Evolutionary conservation across 2,888 invertebrate genomes (phyloP).

Genomic region (Hypena proboscidalis): DNA sequence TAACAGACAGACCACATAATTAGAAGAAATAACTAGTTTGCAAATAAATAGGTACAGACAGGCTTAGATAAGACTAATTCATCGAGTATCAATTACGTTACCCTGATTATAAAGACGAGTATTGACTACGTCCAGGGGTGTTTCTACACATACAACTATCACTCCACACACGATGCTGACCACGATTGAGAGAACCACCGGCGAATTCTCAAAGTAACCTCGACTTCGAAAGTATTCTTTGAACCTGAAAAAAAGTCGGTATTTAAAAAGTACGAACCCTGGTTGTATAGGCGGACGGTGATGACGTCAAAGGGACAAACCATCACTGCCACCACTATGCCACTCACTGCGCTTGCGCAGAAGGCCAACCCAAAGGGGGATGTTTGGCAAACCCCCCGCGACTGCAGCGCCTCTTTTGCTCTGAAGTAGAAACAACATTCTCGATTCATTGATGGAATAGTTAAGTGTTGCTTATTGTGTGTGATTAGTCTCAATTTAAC

Average conservation of each 20-base stretch:
- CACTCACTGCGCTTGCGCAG: slow-evolving; percentile 90
- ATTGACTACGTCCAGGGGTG: slow-evolving; percentile 94
- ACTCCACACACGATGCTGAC: slow-evolving; percentile 92
- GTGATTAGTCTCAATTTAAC: too few species aligned
- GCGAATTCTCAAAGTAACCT: slow-evolving; percentile 77
- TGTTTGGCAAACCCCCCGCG: slow-evolving; percentile 56
- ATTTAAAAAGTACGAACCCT: slow-evolving; percentile 84
- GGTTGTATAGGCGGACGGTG: slow-evolving; percentile 95
- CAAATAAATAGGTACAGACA: too few species aligned
- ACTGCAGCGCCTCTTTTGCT: slow-evolving; percentile 68
- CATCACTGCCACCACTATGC: slow-evolving; percentile 89
- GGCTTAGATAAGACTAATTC: too few species aligned
- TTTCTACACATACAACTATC: slow-evolving; percentile 90
- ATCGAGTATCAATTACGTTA: slow-evolving; percentile 59
- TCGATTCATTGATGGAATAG: too few species aligned
- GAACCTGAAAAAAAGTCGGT: slow-evolving; percentile 61
- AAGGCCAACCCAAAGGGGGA: slow-evolving; percentile 72
- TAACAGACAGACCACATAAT: too few species aligned
- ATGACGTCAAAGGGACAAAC: slow-evolving; percentile 96
- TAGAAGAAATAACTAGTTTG: too few species aligned
- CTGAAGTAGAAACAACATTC: slow-evolving; percentile 54
- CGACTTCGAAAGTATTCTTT: slow-evolving; percentile 60
- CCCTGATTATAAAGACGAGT: slow-evolving; percentile 96
- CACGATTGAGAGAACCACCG: slow-evolving; percentile 87
- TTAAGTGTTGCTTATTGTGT: too few species aligned